Percentiles rank a stretch among this genome's conserved stretches.
phyloP scores from a whole-genome alignment of 1,140 invertebrate genomes.

The Cataglyphis hispanica region DNA sequence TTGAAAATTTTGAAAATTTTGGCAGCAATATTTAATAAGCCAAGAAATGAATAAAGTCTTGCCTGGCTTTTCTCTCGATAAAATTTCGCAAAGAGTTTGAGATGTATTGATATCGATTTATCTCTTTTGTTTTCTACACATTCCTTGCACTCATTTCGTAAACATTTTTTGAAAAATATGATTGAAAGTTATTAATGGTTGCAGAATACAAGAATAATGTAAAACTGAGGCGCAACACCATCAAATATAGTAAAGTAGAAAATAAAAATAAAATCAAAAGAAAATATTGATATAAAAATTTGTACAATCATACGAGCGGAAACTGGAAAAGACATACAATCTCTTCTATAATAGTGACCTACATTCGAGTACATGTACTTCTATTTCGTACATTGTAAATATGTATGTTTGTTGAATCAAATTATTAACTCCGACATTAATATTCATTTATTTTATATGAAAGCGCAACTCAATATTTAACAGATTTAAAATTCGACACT shows the following conservation, averaged over 20 bases:
- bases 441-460: not conserved
- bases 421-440: not conserved
- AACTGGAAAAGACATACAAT: not conserved
- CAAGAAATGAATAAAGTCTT: not conserved
- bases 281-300: slow-evolving; percentile 15
- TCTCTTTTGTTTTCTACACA: not conserved
- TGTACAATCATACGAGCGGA: not conserved
- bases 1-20: not conserved
- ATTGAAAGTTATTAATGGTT: slow-evolving; percentile 8
- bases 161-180: not conserved
- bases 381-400: not conserved
- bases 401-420: not conserved
- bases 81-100: not conserved
- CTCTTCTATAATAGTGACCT: not conserved
- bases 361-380: not conserved
- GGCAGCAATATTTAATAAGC: slow-evolving; percentile 1
- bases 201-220: slow-evolving; percentile 7
- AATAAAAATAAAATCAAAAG: not conserved
- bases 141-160: not conserved
- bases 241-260: not conserved
- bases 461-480: not conserved
- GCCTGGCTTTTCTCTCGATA: not conserved
- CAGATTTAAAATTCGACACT: not conserved
- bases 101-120: not conserved
- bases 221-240: not conserved